Conservation (phyloP, 2,797 vertebrate species). For the Cyclopterus lumpus region DNA sequence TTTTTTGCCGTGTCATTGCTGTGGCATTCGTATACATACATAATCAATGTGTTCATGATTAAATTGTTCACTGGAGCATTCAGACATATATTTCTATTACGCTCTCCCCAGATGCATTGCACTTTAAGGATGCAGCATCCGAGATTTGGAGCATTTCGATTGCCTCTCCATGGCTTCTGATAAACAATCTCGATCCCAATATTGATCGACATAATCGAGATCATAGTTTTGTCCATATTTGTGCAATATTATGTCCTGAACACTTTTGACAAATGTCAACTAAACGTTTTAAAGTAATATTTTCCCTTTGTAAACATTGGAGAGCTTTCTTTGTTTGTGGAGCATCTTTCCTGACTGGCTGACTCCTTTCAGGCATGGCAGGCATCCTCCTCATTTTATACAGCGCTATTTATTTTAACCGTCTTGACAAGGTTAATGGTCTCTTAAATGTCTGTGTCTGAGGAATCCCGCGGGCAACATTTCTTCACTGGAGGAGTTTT, state of each 20-base stretch:
- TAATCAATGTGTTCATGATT: too few relatives aligned
- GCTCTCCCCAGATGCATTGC: neutral
- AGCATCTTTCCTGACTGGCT: conserved; percentile 39
- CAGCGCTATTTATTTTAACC: conserved; percentile 61
- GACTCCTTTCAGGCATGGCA: conserved; percentile 44
- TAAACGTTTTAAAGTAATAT: conserved; percentile 45
- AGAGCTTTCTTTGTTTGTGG: conserved; percentile 59
- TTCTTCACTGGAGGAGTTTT: conserved; percentile 49
- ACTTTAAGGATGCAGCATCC: neutral
- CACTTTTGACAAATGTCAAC: conserved; percentile 48
- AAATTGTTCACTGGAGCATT: neutral
- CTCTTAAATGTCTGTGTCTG: conserved; percentile 65
- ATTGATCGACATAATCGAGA: neutral
- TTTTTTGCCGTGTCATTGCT: too few relatives aligned
- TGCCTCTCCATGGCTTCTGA: neutral
- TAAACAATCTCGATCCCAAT: too few relatives aligned
- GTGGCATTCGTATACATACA: too few relatives aligned
- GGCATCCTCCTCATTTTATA: conserved; percentile 57
- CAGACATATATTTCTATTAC: neutral
- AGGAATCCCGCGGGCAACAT: conserved; percentile 51
- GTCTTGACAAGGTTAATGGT: conserved; percentile 71
- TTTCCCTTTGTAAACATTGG: conserved; percentile 43
- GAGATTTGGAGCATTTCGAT: neutral
- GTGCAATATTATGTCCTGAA: neutral
- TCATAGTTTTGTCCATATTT: neutral